phyloP scores from a whole-genome alignment of 2,797 vertebrate species.

The Notoglanidium macrostoma region DNA sequence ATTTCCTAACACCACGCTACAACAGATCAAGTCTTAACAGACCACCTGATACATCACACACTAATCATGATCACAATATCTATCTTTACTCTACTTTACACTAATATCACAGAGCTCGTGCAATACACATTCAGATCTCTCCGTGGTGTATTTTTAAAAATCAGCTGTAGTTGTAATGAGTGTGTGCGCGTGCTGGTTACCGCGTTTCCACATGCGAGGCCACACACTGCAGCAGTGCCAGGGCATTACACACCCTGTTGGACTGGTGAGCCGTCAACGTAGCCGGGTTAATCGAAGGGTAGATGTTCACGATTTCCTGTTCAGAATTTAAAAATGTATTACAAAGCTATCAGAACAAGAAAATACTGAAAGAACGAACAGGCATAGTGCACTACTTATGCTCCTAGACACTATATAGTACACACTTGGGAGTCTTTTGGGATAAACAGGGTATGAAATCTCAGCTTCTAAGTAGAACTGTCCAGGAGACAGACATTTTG shows the following conservation, averaged over 20 bases:
- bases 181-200: conserved; percentile 64
- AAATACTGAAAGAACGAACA: background rate
- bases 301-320: conserved; percentile 99
- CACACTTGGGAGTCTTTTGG: background rate
- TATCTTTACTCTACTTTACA: background rate
- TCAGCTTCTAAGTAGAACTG: background rate
- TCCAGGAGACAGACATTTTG: background rate
- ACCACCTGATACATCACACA: background rate
- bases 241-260: conserved; percentile 95
- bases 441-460: background rate
- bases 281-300: conserved; percentile 96
- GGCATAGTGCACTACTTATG: background rate
- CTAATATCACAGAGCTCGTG: background rate
- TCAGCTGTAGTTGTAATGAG: background rate
- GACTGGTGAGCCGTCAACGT: conserved; percentile 98
- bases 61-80: background rate
- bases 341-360: background rate
- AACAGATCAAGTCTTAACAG: background rate
- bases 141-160: background rate
- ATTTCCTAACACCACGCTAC: background rate
- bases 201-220: conserved; percentile 96
- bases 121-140: background rate
- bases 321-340: background rate
- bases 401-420: background rate
- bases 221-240: conserved; percentile 96